phyloP scores from a whole-genome alignment of 2,888 invertebrate species.

The Ceraclea dissimilis region DNA sequence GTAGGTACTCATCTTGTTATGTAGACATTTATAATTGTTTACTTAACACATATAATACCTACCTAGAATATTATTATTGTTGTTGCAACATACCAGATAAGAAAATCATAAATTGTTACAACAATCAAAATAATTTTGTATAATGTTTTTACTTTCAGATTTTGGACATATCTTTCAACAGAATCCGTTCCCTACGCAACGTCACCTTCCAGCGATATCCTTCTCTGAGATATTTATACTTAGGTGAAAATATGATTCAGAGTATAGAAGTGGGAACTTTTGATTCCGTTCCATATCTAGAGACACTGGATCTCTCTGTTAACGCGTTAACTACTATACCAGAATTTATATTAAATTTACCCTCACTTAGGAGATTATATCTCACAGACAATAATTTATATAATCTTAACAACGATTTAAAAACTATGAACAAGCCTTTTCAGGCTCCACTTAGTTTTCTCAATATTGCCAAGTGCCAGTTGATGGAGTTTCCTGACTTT shows the following conservation, averaged over 20 bases:
- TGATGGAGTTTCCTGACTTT: conserved; percentile 52
- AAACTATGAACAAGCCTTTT: conserved; percentile 46
- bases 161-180: conserved; percentile 50
- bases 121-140: too few species aligned
- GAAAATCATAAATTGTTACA: too few species aligned
- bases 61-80: too few species aligned
- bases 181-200: conserved; percentile 44
- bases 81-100: too few species aligned
- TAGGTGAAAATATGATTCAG: conserved; percentile 51
- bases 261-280: conserved; percentile 49
- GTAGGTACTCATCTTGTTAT: too few species aligned
- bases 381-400: conserved; percentile 46
- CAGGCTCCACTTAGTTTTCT: conserved; percentile 50
- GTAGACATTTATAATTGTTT: too few species aligned
- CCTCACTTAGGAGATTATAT: conserved; percentile 54
- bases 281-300: conserved; percentile 40
- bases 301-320: conserved; percentile 49
- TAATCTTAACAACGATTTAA: conserved; percentile 36
- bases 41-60: too few species aligned
- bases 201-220: conserved; percentile 46
- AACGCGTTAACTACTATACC: conserved; percentile 49
- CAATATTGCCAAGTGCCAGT: conserved; percentile 52
- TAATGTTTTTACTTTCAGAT: conserved; percentile 38
- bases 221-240: conserved; percentile 47
- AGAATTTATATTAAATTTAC: conserved; percentile 46